Evolutionary conservation across 2,888 invertebrate species (phyloP), one percentile per base, ranked within the genome.

Genomic region (Phoronis australis): DNA sequence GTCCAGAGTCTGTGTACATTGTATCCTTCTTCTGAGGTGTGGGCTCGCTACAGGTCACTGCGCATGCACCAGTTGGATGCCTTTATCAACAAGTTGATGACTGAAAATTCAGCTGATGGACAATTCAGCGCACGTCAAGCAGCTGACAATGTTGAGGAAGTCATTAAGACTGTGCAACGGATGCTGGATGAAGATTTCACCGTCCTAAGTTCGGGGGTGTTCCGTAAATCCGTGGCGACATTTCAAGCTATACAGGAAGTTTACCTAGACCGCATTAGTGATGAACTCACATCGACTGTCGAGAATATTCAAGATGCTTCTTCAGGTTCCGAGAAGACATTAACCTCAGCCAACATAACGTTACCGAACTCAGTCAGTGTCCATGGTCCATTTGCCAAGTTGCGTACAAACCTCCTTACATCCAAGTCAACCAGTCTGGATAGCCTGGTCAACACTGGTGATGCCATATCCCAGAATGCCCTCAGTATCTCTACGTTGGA

Each of bases 161-260:
- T 69, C 5, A 61, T 64, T 1, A 56, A 59, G 31, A 57, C 63
- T 31, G 64, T 69, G n/a, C 58, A 61, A 25, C 57, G 57, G 18
- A 72, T 73, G 73, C 71, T 72, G 39, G 60, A 67, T 45, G 69
- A 71, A 48, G 73, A 73, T 43, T 72, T 71, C 47, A 55, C 59
- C 15, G 53, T 70, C 22, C 57, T 72, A 23, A 67, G 62, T 50
- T 65, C 69, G 15, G 70, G 70, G 4, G 55, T 71, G 18, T 63
- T 73, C 48, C 58, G 57, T n/a, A 65, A 68, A 47, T 55, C 66
- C 20, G 58, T 65, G 15, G 62, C 56, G 23, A 62, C 69, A 5
- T 66, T 69, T 42, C 55, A 64, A 38, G 66, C 67, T 4, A 60
- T 73, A 39, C 66, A 66, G 50, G 68, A 69, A 23, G 60, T 69